Percentiles rank a stretch among this genome's conserved stretches.
Conservation (phyloP, 1,140 invertebrate genomes). For the Ips nitidus region DNA sequence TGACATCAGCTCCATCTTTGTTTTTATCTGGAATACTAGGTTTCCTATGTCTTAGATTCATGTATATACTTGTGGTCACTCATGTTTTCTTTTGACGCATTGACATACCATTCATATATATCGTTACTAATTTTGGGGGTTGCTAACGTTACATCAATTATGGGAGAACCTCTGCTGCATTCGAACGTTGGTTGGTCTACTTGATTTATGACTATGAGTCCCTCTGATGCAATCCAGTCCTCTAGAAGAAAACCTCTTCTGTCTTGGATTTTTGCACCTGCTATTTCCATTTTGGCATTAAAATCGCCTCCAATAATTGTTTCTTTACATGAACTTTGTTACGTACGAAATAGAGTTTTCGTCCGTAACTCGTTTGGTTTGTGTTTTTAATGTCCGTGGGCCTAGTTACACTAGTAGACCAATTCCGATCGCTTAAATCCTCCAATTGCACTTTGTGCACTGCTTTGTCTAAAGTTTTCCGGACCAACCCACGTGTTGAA, state of each 20-base stretch:
- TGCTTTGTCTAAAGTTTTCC: no score
- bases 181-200: neutral
- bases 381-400: no score
- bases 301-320: neutral
- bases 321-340: no score
- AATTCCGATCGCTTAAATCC: no score
- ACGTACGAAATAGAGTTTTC: no score
- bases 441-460: no score
- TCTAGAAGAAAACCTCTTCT: neutral
- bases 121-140: neutral
- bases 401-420: no score
- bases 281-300: neutral
- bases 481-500: no score
- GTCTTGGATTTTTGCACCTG: neutral
- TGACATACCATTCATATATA: neutral
- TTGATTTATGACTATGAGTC: neutral
- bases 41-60: no score
- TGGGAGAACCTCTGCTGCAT: neutral
- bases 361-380: no score
- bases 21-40: no score
- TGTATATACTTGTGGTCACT: slow-evolving; percentile 5
- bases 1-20: neutral
- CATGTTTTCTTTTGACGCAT: neutral
- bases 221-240: neutral
- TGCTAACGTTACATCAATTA: slow-evolving; percentile 3